phyloP scores from a whole-genome alignment of 2,113 vertebrate genomes.

The Pandion haliaetus region DNA sequence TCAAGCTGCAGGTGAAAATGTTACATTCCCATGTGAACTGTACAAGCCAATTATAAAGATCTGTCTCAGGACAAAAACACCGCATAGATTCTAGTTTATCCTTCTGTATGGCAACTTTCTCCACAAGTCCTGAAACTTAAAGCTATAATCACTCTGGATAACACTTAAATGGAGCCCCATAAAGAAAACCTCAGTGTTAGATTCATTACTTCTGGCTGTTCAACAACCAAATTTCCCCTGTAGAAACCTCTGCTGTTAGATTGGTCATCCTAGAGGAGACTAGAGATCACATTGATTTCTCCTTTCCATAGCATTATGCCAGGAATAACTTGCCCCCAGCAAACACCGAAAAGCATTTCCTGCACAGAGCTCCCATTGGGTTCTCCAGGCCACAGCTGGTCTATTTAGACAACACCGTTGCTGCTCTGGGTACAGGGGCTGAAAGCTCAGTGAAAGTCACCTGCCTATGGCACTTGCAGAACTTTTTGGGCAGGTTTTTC shows the following conservation, averaged over 20 bases:
- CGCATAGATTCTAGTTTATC: background rate
- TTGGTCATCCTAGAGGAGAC: background rate
- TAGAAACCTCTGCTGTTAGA: background rate
- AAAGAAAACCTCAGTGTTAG: background rate
- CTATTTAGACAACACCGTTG: background rate
- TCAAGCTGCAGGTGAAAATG: slow-evolving; percentile 22
- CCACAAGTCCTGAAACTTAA: background rate
- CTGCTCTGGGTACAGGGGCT: background rate
- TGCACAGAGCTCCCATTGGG: background rate
- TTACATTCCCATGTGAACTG: background rate
- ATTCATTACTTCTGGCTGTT: background rate
- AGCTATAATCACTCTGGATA: background rate
- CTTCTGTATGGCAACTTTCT: background rate
- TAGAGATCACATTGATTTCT: background rate
- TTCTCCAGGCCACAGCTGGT: background rate
- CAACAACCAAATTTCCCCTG: background rate
- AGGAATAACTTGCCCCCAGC: background rate
- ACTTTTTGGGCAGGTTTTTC: background rate
- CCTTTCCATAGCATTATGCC: background rate
- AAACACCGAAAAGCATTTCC: background rate
- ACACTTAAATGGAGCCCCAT: background rate
- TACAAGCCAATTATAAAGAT: background rate
- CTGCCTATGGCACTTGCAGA: background rate
- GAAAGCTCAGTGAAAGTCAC: background rate
- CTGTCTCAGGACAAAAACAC: background rate